Evolutionary conservation across 2,113 vertebrate species (phyloP).

Genomic region (Dromaius novaehollandiae): DNA sequence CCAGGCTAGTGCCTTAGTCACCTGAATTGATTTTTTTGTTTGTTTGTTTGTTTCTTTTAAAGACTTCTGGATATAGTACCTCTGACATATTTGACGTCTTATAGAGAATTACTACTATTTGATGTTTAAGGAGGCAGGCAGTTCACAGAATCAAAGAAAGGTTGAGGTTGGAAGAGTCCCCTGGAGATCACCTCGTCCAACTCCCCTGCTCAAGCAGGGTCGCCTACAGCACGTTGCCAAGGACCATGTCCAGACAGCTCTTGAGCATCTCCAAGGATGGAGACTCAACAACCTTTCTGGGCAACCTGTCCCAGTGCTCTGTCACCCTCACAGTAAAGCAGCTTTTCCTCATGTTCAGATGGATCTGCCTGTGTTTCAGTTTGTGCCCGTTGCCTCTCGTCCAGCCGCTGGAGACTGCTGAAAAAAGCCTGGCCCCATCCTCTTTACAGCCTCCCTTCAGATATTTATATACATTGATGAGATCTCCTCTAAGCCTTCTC

Average conservation of each 20-base stretch:
- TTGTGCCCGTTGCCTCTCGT: neutral
- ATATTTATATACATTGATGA: neutral
- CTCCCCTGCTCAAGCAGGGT: neutral
- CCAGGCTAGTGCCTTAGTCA: neutral
- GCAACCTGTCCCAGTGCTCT: neutral
- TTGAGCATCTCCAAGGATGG: neutral
- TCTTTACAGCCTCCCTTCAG: neutral
- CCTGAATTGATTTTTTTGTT: neutral
- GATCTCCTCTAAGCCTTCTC: neutral
- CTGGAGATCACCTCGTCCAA: neutral
- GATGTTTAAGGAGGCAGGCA: neutral
- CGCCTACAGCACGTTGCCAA: neutral
- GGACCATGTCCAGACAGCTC: neutral
- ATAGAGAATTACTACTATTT: neutral
- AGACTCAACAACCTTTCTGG: neutral
- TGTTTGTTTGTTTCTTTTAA: neutral
- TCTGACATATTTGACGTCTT: neutral
- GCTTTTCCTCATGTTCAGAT: neutral
- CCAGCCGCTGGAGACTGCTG: too few species aligned
- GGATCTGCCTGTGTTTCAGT: neutral
- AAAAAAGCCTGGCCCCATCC: neutral
- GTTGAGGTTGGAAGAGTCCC: neutral
- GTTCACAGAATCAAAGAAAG: neutral
- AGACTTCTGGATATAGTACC: neutral
- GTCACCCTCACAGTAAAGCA: too few species aligned